phyloP scores from a whole-genome alignment of 2,888 invertebrate genomes.

The Folsomia candida region DNA sequence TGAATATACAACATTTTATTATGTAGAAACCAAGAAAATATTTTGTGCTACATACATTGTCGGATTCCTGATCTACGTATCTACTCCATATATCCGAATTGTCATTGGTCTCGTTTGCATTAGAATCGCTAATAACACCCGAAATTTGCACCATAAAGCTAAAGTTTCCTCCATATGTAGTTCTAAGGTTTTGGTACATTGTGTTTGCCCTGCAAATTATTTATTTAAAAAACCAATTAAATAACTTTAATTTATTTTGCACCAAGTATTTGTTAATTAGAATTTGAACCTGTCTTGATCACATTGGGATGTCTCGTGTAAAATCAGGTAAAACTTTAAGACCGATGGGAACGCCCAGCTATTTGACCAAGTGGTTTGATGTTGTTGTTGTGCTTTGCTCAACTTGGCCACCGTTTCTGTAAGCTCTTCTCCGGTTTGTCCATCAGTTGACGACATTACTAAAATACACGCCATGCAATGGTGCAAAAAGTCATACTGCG shows the following conservation, averaged over 20 bases:
- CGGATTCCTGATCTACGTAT: too few relatives aligned
- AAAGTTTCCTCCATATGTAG: conserved; percentile 78
- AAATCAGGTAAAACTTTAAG: conserved; percentile 80
- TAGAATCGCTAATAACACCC: neutral
- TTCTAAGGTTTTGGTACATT: conserved; percentile 78
- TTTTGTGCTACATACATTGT: too few relatives aligned
- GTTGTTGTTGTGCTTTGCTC: conserved; percentile 70
- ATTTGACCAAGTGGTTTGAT: conserved; percentile 71
- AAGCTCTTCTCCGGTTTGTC: conserved; percentile 59
- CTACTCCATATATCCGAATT: neutral
- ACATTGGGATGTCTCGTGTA: conserved; percentile 70
- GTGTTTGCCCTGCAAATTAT: conserved; percentile 69
- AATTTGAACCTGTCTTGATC: conserved; percentile 57
- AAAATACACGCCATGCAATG: conserved; percentile 81
- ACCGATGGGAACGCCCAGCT: conserved; percentile 65
- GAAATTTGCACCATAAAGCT: conserved; percentile 81
- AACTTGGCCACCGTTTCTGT: conserved; percentile 54
- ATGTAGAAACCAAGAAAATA: too few relatives aligned
- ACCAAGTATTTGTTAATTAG: neutral
- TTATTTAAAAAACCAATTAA: conserved; percentile 36
- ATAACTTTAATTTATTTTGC: neutral
- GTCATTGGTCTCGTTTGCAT: neutral
- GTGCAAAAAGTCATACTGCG: conserved; percentile 92
- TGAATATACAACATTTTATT: too few relatives aligned
- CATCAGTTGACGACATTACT: conserved; percentile 52